A percentile compares a stretch with the other conserved stretches of the same genome.
These are phyloP conservation scores for Ochropleura plecta DNA, from an alignment of 2,888 invertebrate species.

Conservation along the genomic window DNA sequence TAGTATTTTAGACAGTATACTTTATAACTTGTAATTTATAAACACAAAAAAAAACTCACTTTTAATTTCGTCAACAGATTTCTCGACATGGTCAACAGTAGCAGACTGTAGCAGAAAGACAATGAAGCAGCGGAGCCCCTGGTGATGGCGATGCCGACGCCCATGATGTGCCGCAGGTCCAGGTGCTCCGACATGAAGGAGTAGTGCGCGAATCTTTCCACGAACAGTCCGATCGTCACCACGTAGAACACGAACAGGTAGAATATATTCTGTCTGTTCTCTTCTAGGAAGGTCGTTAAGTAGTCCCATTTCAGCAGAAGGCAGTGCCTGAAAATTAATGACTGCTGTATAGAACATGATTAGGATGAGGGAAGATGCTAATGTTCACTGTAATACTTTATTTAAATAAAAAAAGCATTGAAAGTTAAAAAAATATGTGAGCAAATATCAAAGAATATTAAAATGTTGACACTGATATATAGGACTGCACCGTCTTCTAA, in stretches of 20 bases:
- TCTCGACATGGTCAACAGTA: constrained; percentile 97
- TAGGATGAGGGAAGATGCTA: neutral
- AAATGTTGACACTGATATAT: too few relatives aligned
- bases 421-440: too few relatives aligned
- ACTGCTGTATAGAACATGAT: too few relatives aligned
- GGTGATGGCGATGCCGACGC: constrained; percentile 98
- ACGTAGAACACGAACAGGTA: constrained; percentile 98
- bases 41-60: constrained; percentile 73
- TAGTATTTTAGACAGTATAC: neutral
- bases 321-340: constrained; percentile 90
- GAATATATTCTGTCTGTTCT: constrained; percentile 98
- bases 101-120: constrained; percentile 98
- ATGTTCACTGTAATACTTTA: too few relatives aligned
- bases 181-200: constrained; percentile 99
- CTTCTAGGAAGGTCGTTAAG: constrained; percentile 97
- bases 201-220: constrained; percentile 98
- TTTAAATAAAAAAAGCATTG: too few relatives aligned
- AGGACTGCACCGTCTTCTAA: too few relatives aligned
- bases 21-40: neutral
- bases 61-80: constrained; percentile 98
- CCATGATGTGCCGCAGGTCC: constrained; percentile 98
- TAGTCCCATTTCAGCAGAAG: constrained; percentile 95
- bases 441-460: too few relatives aligned
- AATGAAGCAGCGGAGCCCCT: constrained; percentile 98
- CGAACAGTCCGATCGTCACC: constrained; percentile 97